Percentiles rank a stretch among this genome's conserved stretches.
These are phyloP conservation scores for Crax fasciolata DNA, from an alignment of 2,797 vertebrate genomes.

Conservation along the genomic window DNA sequence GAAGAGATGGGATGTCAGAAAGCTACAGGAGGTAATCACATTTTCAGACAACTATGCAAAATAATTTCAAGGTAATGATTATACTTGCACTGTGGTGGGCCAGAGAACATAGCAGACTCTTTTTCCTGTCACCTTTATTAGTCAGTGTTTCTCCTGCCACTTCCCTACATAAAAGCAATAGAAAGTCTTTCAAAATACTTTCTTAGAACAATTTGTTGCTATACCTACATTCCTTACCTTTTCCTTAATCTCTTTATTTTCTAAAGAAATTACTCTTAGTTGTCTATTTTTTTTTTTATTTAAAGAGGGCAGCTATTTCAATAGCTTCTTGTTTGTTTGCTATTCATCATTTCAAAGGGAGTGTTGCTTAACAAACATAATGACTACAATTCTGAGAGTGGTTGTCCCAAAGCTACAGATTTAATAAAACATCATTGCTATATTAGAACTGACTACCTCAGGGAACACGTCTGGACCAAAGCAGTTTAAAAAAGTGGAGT, in stretches of 20 bases:
- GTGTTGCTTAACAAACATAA: neutral
- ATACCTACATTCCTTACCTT: neutral
- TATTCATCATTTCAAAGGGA: neutral
- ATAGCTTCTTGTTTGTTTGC: neutral
- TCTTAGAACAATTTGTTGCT: neutral
- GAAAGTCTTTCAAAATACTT: neutral
- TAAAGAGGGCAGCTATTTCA: neutral
- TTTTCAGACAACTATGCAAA: neutral
- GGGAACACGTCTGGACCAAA: neutral
- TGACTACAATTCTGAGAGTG: neutral
- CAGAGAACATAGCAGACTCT: neutral
- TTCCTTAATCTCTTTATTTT: neutral
- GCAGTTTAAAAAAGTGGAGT: neutral
- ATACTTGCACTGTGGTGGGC: neutral
- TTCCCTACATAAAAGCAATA: neutral
- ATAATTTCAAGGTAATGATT: neutral
- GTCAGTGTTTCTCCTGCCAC: neutral
- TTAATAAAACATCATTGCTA: neutral
- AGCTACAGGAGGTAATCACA: neutral
- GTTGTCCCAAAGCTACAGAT: neutral
- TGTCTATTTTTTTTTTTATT: neutral
- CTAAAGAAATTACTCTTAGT: neutral
- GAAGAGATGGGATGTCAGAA: neutral
- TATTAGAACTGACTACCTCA: neutral
- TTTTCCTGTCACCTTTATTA: neutral